Conservation (phyloP, 2,113 vertebrate genomes). For the Poicephalus meyeri region DNA sequence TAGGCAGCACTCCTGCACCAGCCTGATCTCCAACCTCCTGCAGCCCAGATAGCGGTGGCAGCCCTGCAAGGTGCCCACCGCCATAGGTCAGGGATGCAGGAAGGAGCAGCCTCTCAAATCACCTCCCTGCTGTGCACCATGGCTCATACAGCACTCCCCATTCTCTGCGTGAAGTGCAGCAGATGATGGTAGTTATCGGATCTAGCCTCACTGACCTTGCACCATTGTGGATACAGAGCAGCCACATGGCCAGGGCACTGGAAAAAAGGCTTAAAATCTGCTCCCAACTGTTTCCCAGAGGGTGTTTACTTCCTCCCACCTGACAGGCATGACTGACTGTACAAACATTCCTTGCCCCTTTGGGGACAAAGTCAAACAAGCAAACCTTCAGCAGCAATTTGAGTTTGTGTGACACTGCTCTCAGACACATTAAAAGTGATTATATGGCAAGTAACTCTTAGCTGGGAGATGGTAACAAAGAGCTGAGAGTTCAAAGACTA, state of each 20-base stretch:
- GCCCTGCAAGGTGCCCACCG: accelerated
- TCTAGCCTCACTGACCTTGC: not conserved
- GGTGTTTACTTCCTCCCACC: constrained; percentile 7
- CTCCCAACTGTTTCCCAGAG: not conserved
- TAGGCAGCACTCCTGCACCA: not conserved
- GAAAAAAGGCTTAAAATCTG: constrained; percentile 9
- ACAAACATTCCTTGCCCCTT: not conserved
- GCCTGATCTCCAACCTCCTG: accelerated
- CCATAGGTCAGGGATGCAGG: not conserved
- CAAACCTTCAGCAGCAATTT: not conserved
- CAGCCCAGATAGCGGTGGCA: not conserved
- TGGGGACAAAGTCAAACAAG: not conserved
- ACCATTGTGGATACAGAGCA: not conserved
- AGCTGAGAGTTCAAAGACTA: not conserved
- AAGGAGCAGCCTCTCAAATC: not conserved
- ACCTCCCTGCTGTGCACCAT: not conserved
- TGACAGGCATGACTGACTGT: not conserved
- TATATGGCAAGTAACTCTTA: not conserved
- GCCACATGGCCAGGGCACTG: not conserved
- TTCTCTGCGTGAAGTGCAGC: not conserved
- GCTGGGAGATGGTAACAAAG: not conserved
- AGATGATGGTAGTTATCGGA: not conserved
- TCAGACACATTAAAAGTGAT: not conserved
- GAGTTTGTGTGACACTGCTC: not conserved
- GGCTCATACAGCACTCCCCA: not conserved